Conservation (phyloP, 2,797 vertebrate genomes). For the Rachycentron canadum region DNA sequence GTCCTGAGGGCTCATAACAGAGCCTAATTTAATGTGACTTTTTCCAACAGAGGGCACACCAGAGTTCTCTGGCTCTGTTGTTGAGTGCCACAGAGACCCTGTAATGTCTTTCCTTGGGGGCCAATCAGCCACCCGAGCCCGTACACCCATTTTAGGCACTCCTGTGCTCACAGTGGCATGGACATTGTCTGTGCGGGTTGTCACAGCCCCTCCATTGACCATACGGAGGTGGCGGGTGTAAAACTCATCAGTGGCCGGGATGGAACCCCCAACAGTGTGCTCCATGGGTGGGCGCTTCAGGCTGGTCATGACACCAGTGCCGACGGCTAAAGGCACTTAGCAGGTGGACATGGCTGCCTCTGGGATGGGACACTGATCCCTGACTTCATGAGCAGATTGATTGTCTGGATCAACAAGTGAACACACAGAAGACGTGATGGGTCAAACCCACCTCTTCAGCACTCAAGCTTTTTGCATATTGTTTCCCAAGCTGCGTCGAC, state of each 20-base stretch:
- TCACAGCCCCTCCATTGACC: slow-evolving; percentile 89
- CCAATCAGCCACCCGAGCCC: slow-evolving; percentile 97
- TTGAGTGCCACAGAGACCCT: slow-evolving; percentile 71
- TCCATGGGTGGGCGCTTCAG: slow-evolving; percentile 94
- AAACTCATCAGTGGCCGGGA: slow-evolving; percentile 94
- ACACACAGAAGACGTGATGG: slow-evolving; percentile 2
- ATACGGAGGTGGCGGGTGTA: slow-evolving; percentile 93
- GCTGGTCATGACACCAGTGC: slow-evolving; percentile 92
- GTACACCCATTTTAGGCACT: slow-evolving; percentile 98
- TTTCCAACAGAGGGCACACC: slow-evolving; percentile 81
- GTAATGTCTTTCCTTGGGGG: slow-evolving; percentile 92
- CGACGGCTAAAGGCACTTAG: slow-evolving; percentile 83
- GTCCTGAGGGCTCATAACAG: slow-evolving; percentile 90
- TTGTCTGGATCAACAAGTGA: slow-evolving; percentile 46
- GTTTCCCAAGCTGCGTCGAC: slow-evolving; percentile 10
- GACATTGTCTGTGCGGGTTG: slow-evolving; percentile 88
- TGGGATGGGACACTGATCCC: slow-evolving; percentile 53
- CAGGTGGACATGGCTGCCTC: slow-evolving; percentile 79
- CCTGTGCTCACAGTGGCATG: slow-evolving; percentile 90
- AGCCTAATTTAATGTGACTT: slow-evolving; percentile 91
- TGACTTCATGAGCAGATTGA: slow-evolving; percentile 70
- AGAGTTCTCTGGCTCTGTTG: slow-evolving; percentile 70
- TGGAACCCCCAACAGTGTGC: slow-evolving; percentile 88
- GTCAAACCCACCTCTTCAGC: slow-evolving; percentile 45
- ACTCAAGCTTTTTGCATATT: slow-evolving; percentile 63